Evolutionary conservation across 2,888 invertebrate genomes (phyloP), one percentile per base, ranked within the genome.

Genomic region (Argyresthia albistria): DNA sequence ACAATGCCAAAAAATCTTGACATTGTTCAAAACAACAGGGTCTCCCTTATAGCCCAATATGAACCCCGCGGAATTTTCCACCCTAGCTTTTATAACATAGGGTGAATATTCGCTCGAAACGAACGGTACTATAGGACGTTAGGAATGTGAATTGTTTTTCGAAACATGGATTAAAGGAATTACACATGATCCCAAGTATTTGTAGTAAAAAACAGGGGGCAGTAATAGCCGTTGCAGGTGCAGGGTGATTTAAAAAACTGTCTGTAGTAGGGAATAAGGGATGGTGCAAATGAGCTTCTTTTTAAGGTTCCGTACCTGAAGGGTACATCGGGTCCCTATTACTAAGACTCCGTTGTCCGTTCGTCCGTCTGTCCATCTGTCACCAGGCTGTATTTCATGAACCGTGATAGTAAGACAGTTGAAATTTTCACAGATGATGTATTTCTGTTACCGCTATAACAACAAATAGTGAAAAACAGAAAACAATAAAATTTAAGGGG

Each of bases 141-240:
- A 39, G 46, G 46, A 8, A 48, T 50, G 37, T 43, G 10, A 6
- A 16, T 8, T 14, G 12, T 9, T 35, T 9, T 12, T 3, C 15
- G 42, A 6, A 80, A 82, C 70, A 73, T 73, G 82, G 86, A 86
- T 86, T 87, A 86, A 69, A 79, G 78, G 84, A 72, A 84, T 84
- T 82, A 84, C 81, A 80, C 82, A 79, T 82, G 83, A 83, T 76
- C 51, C 53, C 46, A 35, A 54, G 51, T 36, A 15, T 46, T 75
- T 73, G 70, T 65, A 74, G 76, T 80, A 84, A 82, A 84, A 86
- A 86, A 82, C 63, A 70, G 79, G 82, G 73, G 62, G 35, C 59
- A 55, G 58, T 70, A 73, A 70, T 70, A 62, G 63, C 59, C 60
- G 67, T 53, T 82, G 86, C 86, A 86, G 84, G 84, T 87, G 86